Evolutionary conservation across 2,113 vertebrate species (phyloP), one percentile per base, ranked within the genome.

Genomic region (Platanista minor): DNA sequence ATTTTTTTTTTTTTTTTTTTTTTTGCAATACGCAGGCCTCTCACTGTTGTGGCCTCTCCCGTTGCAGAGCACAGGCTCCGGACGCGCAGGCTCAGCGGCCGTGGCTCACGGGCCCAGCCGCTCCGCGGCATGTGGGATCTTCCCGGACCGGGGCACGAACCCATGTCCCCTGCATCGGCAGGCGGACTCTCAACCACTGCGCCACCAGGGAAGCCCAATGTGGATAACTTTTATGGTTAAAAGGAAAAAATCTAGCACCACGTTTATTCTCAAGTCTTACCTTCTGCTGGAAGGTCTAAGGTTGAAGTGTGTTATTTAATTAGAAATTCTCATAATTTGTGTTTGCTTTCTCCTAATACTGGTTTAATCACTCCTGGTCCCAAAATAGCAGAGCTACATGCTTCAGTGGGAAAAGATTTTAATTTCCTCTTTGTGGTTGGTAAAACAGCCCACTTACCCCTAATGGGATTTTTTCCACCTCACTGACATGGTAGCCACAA

Each of bases 391-490:
- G 61, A 96, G 54, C 33, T 90, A 15, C 52, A 49, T 36, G 54
- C 71, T 90, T 96, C 14, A 20, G 36, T 92, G 88, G 81, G 93
- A 41, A 95, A 75, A 62, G 11, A 52, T 59, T 80, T 85, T 49
- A 87, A 75, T 92, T 95, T 96, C 94, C 81, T 94, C 54, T 92
- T 94, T 80, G 84, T 54, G 80, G 67, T 33, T 75, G 25, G 49
- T 80, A 2, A 86, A 93, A 61, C 14, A 78, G 52, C 41, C 36
- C 49, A 36, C 25, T 20, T 27, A 61, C 33, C n/a, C 46, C 25
- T 11, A 33, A 1, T 18, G 57, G 81, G 64, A n/a, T 54, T 54
- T 49, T 78, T 57, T 61, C 12, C 18, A 8, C 29, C 14, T 85
- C 29, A 59, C 25, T 66, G 67, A 66, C 52, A 61, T 66, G 52